Evolutionary conservation across 2,888 invertebrate species (phyloP).

Genomic region (Endomychus coccineus): DNA sequence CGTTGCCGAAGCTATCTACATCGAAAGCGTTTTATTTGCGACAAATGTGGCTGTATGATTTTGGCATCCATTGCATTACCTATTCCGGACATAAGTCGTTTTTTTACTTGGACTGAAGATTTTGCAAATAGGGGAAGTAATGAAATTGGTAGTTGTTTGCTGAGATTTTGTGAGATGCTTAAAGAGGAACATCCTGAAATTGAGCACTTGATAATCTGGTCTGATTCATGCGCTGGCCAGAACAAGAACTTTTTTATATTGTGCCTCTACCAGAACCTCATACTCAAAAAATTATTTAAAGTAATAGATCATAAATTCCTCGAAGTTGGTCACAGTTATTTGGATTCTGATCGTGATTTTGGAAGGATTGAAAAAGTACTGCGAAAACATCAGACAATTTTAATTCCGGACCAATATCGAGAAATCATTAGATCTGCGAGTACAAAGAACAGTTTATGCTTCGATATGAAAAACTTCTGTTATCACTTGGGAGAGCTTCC

Average conservation of each 20-base stretch:
- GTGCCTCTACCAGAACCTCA: constrained; percentile 25
- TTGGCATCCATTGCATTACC: constrained; percentile 18
- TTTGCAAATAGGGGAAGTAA: neutral
- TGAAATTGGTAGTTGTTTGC: constrained; percentile 11
- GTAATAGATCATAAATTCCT: constrained; percentile 33
- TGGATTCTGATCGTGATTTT: constrained; percentile 34
- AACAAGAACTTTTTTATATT: constrained; percentile 30
- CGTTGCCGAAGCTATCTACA: constrained; percentile 21
- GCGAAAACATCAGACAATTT: constrained; percentile 20
- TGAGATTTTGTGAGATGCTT: constrained; percentile 23
- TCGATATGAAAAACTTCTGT: too few species aligned
- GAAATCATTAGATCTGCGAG: too few species aligned
- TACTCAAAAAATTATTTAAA: constrained; percentile 27
- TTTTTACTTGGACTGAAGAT: constrained; percentile 6
- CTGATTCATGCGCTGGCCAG: constrained; percentile 31
- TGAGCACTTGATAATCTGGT: constrained; percentile 26
- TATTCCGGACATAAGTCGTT: constrained; percentile 9
- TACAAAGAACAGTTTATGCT: too few species aligned
- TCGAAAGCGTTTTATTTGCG: constrained; percentile 22
- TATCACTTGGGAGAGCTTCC: too few species aligned
- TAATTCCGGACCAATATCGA: neutral
- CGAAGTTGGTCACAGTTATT: constrained; percentile 31
- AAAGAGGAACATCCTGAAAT: constrained; percentile 11
- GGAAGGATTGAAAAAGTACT: constrained; percentile 31
- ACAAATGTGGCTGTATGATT: constrained; percentile 25